Evolutionary conservation across 2,113 vertebrate genomes (phyloP).

Genomic region (Ammodytes marinus): DNA sequence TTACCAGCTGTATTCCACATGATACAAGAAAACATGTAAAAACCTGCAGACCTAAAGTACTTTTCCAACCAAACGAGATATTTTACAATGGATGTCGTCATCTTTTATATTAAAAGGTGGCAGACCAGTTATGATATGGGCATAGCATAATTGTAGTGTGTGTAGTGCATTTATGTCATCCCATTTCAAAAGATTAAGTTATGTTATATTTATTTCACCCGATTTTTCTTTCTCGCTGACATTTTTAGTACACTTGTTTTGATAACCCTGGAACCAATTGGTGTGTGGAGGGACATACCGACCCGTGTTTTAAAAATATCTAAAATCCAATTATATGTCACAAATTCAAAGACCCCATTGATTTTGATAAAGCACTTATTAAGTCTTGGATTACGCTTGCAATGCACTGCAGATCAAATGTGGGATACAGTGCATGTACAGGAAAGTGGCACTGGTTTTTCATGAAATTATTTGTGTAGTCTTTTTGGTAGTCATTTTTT

Average conservation of each 20-base stretch:
- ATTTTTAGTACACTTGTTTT: conserved; percentile 17
- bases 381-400: conserved; percentile 76
- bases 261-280: not conserved
- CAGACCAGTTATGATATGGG: conserved; percentile 28
- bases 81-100: conserved; percentile 27
- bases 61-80: conserved; percentile 27
- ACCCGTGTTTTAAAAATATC: not conserved
- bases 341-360: not conserved
- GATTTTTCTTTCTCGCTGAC: conserved; percentile 22
- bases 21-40: not conserved
- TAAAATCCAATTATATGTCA: not conserved
- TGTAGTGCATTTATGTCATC: conserved; percentile 32
- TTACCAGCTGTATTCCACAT: conserved; percentile 10
- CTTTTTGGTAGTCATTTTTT: conserved; percentile 26
- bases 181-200: conserved; percentile 49
- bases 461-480: conserved; percentile 59
- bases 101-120: conserved; percentile 79
- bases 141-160: conserved; percentile 13
- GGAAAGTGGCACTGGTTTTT: conserved; percentile 50
- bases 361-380: conserved; percentile 51
- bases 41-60: conserved; percentile 10
- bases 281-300: conserved; percentile 23
- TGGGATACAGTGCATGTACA: conserved; percentile 25
- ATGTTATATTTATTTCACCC: conserved; percentile 56
- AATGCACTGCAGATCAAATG: conserved; percentile 63